Percentiles rank a stretch among this genome's conserved stretches.
Conservation (phyloP, 2,113 vertebrate genomes). For the Hippocampus zosterae region DNA sequence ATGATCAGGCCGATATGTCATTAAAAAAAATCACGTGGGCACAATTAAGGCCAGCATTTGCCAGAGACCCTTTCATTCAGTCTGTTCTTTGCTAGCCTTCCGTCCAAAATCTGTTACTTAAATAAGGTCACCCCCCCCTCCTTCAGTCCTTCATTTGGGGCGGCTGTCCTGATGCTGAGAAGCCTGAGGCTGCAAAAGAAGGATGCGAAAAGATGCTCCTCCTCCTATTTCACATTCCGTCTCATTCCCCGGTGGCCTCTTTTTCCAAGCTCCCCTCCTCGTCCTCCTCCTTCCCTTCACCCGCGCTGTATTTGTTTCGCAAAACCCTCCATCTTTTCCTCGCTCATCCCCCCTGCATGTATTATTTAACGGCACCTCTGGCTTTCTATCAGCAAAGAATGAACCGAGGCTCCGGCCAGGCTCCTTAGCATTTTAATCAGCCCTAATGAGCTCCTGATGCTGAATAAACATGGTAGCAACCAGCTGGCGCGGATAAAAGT, state of each 20-base stretch:
- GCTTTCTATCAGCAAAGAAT: conserved; percentile 43
- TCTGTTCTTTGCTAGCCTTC: conserved; percentile 10
- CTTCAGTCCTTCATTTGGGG: conserved; percentile 13
- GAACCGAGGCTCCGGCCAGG: conserved; percentile 43
- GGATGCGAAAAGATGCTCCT: conserved; percentile 3
- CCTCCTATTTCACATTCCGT: conserved; percentile 32
- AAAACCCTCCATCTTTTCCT: conserved; percentile 47
- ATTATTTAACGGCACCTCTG: conserved; percentile 69
- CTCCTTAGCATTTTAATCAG: conserved; percentile 64
- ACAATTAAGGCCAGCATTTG: background rate
- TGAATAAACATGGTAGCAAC: conserved; percentile 33
- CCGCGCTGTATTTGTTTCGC: conserved; percentile 50
- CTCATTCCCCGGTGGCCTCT: conserved; percentile 7
- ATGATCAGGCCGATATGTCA: background rate
- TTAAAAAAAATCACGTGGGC: background rate
- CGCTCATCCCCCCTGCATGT: conserved; percentile 52
- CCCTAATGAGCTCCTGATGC: conserved; percentile 54
- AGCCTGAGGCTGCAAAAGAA: conserved; percentile 37
- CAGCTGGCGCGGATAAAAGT: conserved; percentile 32
- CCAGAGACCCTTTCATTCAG: background rate
- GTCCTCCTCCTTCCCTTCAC: conserved; percentile 29
- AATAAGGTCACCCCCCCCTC: background rate
- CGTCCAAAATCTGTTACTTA: conserved; percentile 31
- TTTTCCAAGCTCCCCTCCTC: conserved; percentile 34
- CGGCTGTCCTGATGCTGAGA: conserved; percentile 47